Evolutionary conservation across 2,113 vertebrate species (phyloP), one percentile per base, ranked within the genome.

Genomic region (Pteruthius melanotis): DNA sequence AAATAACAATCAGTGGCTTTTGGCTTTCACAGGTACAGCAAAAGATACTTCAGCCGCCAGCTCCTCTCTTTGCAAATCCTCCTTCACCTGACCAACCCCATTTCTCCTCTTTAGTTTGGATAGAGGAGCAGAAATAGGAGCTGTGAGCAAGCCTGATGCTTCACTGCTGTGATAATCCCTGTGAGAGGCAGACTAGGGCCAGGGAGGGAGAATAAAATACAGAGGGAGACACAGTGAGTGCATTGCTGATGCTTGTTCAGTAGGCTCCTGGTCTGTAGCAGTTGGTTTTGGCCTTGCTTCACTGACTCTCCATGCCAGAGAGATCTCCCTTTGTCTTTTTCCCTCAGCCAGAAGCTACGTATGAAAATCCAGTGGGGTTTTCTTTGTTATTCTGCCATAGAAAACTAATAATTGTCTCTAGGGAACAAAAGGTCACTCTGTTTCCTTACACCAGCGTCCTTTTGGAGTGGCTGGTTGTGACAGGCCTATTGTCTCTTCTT

Each of bases 401-500:
- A 96, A 97, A 96, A 93, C 60, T 82, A 83, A 84, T 95, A 94
- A 82, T 96, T 96, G 84, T 95, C 90, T 90, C 74, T 87, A 47
- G 69, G 65, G 81, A 90, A 95, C 87, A 95, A 95, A 94, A 94
- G 78, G 37, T 83, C 50, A 12, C 66, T 93, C 57, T 94, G 61
- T 91, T 64, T 95, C 68, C 72, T 92, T 39, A 52, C 44, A 92
- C 75, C 80, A 76, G 0, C 1, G 3, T 69, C 66, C 42, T 63
- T 81, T 92, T 0, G 5, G 89, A 96, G 85, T 94, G 84, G 90
- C 57, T 91, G 95, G 74, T 85, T 24, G 71, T 17, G 93, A 97
- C 91, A 94, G 96, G 57, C 91, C 96, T 95, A 93, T 97, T 97
- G 97, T 97, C 84, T 90, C 50, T 59, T 78, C 83, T 82, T 54